These are phyloP conservation scores for Achroia grisella DNA, from an alignment of 1,140 invertebrate genomes.

Conservation along the genomic window DNA sequence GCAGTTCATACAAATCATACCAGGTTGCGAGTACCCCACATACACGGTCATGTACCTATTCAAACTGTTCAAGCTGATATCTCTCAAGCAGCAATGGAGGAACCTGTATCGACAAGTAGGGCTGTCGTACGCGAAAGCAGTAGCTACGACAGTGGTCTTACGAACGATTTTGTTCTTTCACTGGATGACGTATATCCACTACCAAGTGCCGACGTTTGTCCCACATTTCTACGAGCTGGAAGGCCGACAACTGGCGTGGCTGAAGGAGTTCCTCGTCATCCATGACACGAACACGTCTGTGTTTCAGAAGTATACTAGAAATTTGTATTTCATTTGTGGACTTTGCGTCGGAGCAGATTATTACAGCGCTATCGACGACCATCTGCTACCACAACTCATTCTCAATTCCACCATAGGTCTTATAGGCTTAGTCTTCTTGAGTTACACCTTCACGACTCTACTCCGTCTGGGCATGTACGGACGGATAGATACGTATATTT, in stretches of 20 bases:
- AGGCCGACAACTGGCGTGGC: conserved; percentile 1
- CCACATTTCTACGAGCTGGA: conserved; percentile 14
- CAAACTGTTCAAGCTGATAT: conserved; percentile 20
- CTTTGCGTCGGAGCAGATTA: conserved; percentile 26
- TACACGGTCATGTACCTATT: conserved; percentile 24
- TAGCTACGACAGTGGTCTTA: conserved; percentile 8
- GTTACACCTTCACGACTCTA: conserved; percentile 24
- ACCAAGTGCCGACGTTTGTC: conserved; percentile 25
- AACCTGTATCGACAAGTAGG: conserved; percentile 18
- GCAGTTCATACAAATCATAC: conserved; percentile 19
- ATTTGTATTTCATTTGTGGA: conserved; percentile 22
- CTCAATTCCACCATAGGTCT: conserved; percentile 17
- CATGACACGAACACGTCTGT: conserved; percentile 2
- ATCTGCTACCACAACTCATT: conserved; percentile 13
- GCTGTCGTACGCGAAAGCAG: conserved; percentile 21
- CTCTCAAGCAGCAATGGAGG: conserved; percentile 11
- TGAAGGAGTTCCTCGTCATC: conserved; percentile 11
- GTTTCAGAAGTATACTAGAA: conserved; percentile 22
- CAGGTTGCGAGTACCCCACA: conserved; percentile 17
- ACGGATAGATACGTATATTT: conserved; percentile 19
- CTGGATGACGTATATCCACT: conserved; percentile 34
- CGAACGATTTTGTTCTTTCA: conserved; percentile 25
- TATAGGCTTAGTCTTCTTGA: conserved; percentile 24
- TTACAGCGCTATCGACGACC: conserved; percentile 16
- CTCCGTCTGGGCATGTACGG: conserved; percentile 27